phyloP scores from a whole-genome alignment of 2,113 vertebrate species.

The Chaetodon trifascialis region DNA sequence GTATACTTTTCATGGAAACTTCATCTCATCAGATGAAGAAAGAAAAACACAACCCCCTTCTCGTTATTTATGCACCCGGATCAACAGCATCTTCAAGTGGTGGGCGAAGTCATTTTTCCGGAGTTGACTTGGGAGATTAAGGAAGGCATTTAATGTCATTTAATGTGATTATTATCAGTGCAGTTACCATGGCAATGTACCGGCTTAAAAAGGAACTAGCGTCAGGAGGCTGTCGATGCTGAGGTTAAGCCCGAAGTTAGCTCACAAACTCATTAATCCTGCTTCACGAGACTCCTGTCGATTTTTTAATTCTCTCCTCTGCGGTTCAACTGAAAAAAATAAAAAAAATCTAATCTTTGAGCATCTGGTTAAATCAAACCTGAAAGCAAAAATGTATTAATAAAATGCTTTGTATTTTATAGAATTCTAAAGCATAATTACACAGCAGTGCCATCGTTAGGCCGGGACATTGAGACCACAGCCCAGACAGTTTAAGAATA shows the following conservation, averaged over 20 bases:
- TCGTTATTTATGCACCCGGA: slow-evolving; percentile 24
- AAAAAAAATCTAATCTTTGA: not conserved
- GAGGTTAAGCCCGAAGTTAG: slow-evolving; percentile 17
- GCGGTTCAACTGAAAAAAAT: not conserved
- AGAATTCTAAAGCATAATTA: too few species aligned
- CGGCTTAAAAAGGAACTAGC: slow-evolving; percentile 32
- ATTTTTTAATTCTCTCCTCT: not conserved
- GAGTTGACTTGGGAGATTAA: slow-evolving; percentile 29
- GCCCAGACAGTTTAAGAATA: too few species aligned
- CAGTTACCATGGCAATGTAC: slow-evolving; percentile 33
- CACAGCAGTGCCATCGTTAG: too few species aligned
- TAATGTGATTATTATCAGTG: slow-evolving; percentile 55
- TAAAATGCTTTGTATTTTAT: too few species aligned
- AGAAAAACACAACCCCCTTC: not conserved
- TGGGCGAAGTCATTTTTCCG: slow-evolving; percentile 18
- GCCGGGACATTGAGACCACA: too few species aligned
- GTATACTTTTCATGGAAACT: not conserved
- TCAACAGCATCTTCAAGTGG: slow-evolving; percentile 13
- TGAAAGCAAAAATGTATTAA: too few species aligned
- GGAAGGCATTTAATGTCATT: slow-evolving; percentile 40
- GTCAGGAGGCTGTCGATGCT: not conserved
- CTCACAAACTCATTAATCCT: slow-evolving; percentile 17
- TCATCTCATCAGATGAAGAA: slow-evolving; percentile 6
- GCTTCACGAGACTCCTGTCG: not conserved
- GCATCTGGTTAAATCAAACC: too few species aligned